Evolutionary conservation across 2,113 vertebrate genomes (phyloP).

Genomic region (Callospermophilus lateralis): DNA sequence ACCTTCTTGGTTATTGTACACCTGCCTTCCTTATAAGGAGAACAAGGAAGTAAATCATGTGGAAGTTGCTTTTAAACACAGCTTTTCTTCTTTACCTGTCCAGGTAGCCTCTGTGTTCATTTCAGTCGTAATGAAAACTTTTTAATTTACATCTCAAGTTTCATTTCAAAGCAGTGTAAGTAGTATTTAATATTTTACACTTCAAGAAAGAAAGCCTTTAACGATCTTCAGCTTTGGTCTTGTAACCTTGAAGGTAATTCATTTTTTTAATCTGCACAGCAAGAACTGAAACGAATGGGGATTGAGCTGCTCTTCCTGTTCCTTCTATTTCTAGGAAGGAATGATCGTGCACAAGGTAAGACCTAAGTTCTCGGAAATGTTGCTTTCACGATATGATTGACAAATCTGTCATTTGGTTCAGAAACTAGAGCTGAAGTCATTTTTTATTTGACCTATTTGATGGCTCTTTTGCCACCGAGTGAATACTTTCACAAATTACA

Average conservation of each 20-base stretch:
- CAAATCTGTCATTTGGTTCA: conserved; percentile 77
- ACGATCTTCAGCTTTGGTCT: conserved; percentile 73
- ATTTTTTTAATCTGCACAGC: conserved; percentile 87
- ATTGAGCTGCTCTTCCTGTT: conserved; percentile 94
- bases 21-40: conserved; percentile 93
- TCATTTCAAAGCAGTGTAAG: conserved; percentile 78
- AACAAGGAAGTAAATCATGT: conserved; percentile 95
- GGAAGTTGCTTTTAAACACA: conserved; percentile 84
- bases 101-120: conserved; percentile 89
- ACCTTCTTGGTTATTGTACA: conserved; percentile 86
- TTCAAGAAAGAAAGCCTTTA: conserved; percentile 77
- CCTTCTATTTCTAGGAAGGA: conserved; percentile 93
- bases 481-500: conserved; percentile 60
- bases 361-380: conserved; percentile 38
- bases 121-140: conserved; percentile 84
- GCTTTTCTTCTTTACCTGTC: conserved; percentile 87
- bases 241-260: conserved; percentile 80
- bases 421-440: conserved; percentile 60
- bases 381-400: conserved; percentile 66
- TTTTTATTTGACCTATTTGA: conserved; percentile 72
- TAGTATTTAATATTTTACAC: conserved; percentile 75
- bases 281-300: conserved; percentile 97
- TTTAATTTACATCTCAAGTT: conserved; percentile 79
- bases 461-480: conserved; percentile 66
- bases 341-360: conserved; percentile 95